Conservation (phyloP, 2,797 vertebrate species). For the Phrynocephalus forsythii region DNA sequence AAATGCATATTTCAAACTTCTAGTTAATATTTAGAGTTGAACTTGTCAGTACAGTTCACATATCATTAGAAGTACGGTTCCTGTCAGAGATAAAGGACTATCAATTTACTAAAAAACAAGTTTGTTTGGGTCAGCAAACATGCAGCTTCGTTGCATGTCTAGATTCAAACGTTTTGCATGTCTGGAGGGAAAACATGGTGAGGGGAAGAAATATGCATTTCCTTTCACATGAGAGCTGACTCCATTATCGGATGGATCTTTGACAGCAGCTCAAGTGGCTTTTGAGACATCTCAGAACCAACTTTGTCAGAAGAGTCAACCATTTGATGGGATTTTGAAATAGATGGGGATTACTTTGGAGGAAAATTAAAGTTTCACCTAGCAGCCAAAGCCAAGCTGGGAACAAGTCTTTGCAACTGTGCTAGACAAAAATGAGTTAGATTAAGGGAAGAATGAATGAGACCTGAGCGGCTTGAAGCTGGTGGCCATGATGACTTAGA, state of each 20-base stretch:
- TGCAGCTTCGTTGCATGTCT: too few relatives aligned
- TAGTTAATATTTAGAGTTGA: not conserved
- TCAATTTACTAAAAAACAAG: too few relatives aligned
- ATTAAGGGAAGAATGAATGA: not conserved
- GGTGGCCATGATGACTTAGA: slow-evolving; percentile 20
- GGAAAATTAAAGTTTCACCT: not conserved
- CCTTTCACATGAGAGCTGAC: too few relatives aligned
- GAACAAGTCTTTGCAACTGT: not conserved
- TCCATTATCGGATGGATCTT: too few relatives aligned
- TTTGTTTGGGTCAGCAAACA: too few relatives aligned
- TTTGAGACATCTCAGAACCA: not conserved
- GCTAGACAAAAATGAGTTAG: not conserved
- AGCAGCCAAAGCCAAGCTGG: not conserved
- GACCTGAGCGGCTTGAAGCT: slow-evolving; percentile 68
- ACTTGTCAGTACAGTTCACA: too few relatives aligned
- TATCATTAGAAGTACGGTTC: too few relatives aligned
- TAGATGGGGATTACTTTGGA: not conserved
- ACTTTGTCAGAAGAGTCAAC: not conserved
- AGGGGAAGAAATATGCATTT: too few relatives aligned
- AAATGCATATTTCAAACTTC: not conserved
- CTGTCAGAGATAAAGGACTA: too few relatives aligned
- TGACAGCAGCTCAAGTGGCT: too few relatives aligned
- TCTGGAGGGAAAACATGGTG: too few relatives aligned
- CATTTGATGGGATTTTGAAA: not conserved
- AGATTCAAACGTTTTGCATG: too few relatives aligned